phyloP scores from a whole-genome alignment of 2,888 invertebrate genomes.

The Saturnia japonica region DNA sequence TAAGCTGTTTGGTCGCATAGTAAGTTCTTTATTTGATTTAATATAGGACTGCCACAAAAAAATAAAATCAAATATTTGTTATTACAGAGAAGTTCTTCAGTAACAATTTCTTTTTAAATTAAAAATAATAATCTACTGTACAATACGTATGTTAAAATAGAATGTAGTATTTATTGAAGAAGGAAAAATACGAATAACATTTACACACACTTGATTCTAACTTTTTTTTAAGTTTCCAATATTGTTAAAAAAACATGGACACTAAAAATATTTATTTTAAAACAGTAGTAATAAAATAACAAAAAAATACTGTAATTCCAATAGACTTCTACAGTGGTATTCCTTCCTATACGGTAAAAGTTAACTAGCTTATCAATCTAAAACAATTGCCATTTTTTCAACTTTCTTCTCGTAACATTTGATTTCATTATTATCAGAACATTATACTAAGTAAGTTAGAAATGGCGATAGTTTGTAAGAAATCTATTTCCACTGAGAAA shows the following conservation, averaged over 20 bases:
- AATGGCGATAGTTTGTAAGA: not conserved
- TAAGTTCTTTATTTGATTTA: too few species aligned
- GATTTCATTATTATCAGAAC: not conserved
- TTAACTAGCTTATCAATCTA: not conserved
- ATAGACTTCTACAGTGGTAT: not conserved
- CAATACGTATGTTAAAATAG: not conserved
- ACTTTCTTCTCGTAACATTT: not conserved
- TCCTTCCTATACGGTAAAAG: not conserved
- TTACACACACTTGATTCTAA: not conserved
- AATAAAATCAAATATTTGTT: too few species aligned
- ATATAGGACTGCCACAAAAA: too few species aligned
- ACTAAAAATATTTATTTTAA: not conserved
- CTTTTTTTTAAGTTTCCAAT: not conserved
- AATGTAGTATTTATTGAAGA: not conserved
- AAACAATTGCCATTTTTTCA: not conserved
- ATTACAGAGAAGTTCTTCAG: too few species aligned
- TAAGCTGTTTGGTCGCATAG: too few species aligned
- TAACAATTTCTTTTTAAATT: not conserved
- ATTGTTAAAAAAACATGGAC: not conserved
- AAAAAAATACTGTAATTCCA: not conserved
- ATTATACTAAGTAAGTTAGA: not conserved
- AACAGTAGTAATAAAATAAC: not conserved
- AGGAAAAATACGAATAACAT: not conserved
- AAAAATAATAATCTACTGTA: not conserved
- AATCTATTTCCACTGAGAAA: not conserved